Base-by-base conservation (phyloP, 2,888 invertebrate genomes). In the Octodonta nipae region DNA sequence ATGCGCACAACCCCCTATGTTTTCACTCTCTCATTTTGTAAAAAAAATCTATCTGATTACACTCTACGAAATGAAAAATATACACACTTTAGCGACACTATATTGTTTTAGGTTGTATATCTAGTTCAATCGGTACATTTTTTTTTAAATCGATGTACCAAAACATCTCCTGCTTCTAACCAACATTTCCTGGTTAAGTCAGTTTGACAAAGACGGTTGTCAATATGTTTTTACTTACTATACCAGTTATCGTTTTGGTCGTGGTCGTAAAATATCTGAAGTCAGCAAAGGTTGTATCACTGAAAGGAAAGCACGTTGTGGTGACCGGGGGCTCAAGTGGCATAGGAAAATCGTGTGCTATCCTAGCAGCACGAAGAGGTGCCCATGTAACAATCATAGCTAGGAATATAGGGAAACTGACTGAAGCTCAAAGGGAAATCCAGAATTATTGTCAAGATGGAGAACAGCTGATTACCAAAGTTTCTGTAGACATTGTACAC, bases 251-350 rank as follows among this genome's bases (percentile, higher is more conserved):
- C 15, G 29, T 38, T 15, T 26, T 36, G 3, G 28, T 32, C 12
- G 8, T 35, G 13, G 4, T 33, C 11, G 11, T 33, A 13, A 20
- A 37, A 22, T 34, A 28, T 15, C 22, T 36, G n/a, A 33, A 32
- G 15, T 32, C 38, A 15, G 32, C 26, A 59, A 40, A 63, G 56
- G 35, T 60, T 52, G 54, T 50, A 43, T 32, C 42, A 43, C 13
- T 73, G 29, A 47, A 61, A 26, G 65, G 64, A 4, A 71, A 66
- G 49, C 78, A 78, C 63, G 73, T 79, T 15, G 71, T 78, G 13
- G 67, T 95, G 26, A 92, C 92, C 15, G 95, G 95, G 26, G 95
- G 93, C 7, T 93, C 93, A 0, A 89, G 88, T 63, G 95, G 95
- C 5, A 96, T 96, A 47, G 96, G 95, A 1, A 81, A 85, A 59